These are phyloP conservation scores for Sminthurinus signatus DNA, from an alignment of 1,140 invertebrate genomes.

Conservation along the genomic window DNA sequence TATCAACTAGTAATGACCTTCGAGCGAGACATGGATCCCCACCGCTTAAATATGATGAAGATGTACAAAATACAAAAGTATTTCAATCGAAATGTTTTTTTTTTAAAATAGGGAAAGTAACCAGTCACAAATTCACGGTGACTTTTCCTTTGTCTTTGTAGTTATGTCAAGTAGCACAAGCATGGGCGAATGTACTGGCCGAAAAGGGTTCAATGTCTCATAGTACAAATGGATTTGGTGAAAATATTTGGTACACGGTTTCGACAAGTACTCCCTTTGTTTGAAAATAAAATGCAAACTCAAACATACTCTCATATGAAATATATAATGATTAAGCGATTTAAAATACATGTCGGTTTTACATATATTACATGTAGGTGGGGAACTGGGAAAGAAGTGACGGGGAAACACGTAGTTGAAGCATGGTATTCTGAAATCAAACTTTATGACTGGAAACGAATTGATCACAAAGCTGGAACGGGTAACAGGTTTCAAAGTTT, in stretches of 20 bases:
- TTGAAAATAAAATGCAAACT: background rate
- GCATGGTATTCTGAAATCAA: slow-evolving; percentile 64
- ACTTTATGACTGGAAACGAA: slow-evolving; percentile 37
- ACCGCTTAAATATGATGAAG: slow-evolving; percentile 60
- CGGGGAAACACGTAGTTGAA: slow-evolving; percentile 58
- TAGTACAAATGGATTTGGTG: background rate
- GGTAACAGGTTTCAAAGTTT: slow-evolving; percentile 1
- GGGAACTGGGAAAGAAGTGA: background rate
- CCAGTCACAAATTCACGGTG: background rate
- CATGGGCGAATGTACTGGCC: slow-evolving; percentile 72
- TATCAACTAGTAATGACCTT: slow-evolving; percentile 64
- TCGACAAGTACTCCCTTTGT: no score
- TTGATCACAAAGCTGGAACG: slow-evolving; percentile 30
- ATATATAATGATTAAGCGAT: background rate
- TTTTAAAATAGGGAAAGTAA: background rate
- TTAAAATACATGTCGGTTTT: background rate
- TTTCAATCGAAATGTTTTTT: slow-evolving; percentile 15
- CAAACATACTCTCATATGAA: background rate
- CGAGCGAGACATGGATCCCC: slow-evolving; percentile 62
- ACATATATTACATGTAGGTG: slow-evolving; percentile 9
- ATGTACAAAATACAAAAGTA: slow-evolving; percentile 56
- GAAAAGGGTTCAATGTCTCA: slow-evolving; percentile 63
- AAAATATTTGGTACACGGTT: no score
- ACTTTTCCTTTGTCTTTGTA: slow-evolving; percentile 40
- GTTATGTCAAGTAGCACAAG: slow-evolving; percentile 65